Evolutionary conservation across 1,140 invertebrate species (phyloP).

Genomic region (Apis cerana): DNA sequence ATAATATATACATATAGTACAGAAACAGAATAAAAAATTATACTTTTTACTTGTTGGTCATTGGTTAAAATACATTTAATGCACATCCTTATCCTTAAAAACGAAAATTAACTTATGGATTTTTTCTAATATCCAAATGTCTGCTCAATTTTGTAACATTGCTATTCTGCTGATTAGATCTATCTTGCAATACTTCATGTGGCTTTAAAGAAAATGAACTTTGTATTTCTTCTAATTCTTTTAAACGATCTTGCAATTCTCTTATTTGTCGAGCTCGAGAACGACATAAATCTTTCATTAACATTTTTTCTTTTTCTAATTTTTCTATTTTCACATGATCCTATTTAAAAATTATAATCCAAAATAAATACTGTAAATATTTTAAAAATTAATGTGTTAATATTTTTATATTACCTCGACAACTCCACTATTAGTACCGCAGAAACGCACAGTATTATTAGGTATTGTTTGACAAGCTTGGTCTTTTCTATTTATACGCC

Average conservation of each 20-base stretch:
- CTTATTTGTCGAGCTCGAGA: slow-evolving; percentile 60
- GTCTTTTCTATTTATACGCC: slow-evolving; percentile 63
- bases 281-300: slow-evolving; percentile 68
- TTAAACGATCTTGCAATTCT: slow-evolving; percentile 59
- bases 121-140: neutral
- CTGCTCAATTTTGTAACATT: neutral
- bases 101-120: neutral
- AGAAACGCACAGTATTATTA: slow-evolving; percentile 57
- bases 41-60: no score
- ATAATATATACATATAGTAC: slow-evolving; percentile 19
- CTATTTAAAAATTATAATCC: slow-evolving; percentile 43
- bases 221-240: slow-evolving; percentile 50
- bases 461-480: slow-evolving; percentile 66
- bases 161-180: neutral
- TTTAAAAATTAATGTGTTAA: neutral
- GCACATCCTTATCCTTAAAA: neutral
- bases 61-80: neutral
- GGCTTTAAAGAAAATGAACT: neutral
- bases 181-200: neutral
- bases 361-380: neutral
- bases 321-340: slow-evolving; percentile 66
- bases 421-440: slow-evolving; percentile 69
- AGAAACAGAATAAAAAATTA: neutral
- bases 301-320: slow-evolving; percentile 65
- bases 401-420: slow-evolving; percentile 67